phyloP scores from a whole-genome alignment of 2,113 vertebrate genomes.

The Tinamus guttatus region DNA sequence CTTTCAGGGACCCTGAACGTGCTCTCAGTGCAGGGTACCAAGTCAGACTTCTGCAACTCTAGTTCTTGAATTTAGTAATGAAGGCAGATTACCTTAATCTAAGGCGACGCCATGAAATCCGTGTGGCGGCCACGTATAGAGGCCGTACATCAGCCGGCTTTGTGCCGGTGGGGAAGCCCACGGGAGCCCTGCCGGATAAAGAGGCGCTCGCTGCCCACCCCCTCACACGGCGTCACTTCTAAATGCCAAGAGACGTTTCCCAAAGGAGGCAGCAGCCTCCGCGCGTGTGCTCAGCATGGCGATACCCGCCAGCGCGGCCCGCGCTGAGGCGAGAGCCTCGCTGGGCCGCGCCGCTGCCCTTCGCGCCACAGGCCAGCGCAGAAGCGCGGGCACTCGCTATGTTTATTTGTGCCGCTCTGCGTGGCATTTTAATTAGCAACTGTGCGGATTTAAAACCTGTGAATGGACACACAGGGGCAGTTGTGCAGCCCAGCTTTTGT shows the following conservation, averaged over 20 bases:
- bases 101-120: conserved; percentile 69
- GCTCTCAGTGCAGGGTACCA: neutral
- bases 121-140: neutral
- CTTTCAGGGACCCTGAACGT: neutral
- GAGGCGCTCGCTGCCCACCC: neutral
- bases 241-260: conserved; percentile 17
- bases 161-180: conserved; percentile 37
- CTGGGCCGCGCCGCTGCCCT: neutral
- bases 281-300: conserved; percentile 8
- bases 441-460: conserved; percentile 65
- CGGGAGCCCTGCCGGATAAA: conserved; percentile 10
- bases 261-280: conserved; percentile 27
- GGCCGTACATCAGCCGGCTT: neutral
- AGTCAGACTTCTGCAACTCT: neutral
- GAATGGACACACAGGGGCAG: conserved; percentile 69
- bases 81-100: conserved; percentile 64
- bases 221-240: neutral
- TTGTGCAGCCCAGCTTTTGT: conserved; percentile 66
- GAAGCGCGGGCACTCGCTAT: neutral
- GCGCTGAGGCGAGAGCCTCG: no score
- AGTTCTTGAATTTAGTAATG: conserved; percentile 41
- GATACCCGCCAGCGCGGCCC: neutral
- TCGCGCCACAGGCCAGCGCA: neutral
- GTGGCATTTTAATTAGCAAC: conserved; percentile 71
- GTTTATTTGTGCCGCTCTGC: conserved; percentile 40